Evolutionary conservation across 2,888 invertebrate genomes (phyloP).

Genomic region (Notocelia uddmanniana): DNA sequence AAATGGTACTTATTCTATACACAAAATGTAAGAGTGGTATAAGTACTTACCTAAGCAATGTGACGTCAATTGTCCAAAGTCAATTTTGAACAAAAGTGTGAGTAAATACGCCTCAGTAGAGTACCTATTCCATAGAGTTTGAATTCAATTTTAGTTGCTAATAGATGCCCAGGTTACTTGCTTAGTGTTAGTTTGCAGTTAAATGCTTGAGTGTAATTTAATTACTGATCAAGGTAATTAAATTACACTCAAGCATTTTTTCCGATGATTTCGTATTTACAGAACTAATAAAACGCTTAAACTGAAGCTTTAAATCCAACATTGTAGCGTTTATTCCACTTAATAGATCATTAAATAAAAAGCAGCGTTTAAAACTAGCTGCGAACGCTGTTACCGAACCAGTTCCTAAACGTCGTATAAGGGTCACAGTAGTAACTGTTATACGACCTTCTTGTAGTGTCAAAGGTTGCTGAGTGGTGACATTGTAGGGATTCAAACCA

Average conservation of each 20-base stretch:
- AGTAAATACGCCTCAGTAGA: too few species aligned
- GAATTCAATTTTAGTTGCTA: too few species aligned
- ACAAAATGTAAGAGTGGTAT: too few species aligned
- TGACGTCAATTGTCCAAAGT: too few species aligned
- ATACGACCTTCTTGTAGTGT: slow-evolving; percentile 6
- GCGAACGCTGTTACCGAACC: not conserved
- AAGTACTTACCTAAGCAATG: too few species aligned
- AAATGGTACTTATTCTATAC: too few species aligned
- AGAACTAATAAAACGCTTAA: slow-evolving; percentile 9
- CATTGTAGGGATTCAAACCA: slow-evolving; percentile 41
- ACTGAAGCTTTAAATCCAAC: slow-evolving; percentile 19
- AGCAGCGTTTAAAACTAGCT: slow-evolving; percentile 32
- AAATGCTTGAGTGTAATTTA: too few species aligned
- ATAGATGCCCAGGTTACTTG: too few species aligned
- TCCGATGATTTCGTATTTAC: not conserved
- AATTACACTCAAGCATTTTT: not conserved
- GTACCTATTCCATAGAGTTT: too few species aligned
- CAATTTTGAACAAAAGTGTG: too few species aligned
- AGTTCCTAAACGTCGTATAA: slow-evolving; percentile 23
- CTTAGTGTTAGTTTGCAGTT: too few species aligned
- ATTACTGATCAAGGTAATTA: too few species aligned
- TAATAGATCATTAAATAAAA: slow-evolving; percentile 42
- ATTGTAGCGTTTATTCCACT: slow-evolving; percentile 38
- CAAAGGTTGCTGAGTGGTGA: not conserved
- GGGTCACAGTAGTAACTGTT: not conserved